These are phyloP conservation scores for Drosophila multiciliata DNA, from an alignment of 2,888 invertebrate species.

Conservation along the genomic window DNA sequence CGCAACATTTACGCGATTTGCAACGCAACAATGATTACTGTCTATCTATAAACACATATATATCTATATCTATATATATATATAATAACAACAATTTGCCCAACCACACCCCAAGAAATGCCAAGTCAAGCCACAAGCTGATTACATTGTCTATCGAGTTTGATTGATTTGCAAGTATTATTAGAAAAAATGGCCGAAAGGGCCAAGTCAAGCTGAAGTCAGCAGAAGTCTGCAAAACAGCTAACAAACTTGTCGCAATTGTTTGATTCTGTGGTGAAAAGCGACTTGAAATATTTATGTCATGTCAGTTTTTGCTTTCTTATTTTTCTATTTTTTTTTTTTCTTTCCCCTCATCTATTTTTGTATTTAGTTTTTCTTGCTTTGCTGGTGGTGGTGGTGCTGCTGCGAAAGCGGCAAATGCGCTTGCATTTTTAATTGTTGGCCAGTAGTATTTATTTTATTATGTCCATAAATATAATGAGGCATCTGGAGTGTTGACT, in stretches of 20 bases:
- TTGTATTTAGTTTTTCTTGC: conserved; percentile 14
- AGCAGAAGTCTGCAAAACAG: neutral
- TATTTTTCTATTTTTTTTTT: conserved; percentile 26
- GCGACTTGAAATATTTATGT: conserved; percentile 78
- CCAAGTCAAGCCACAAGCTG: conserved; percentile 36
- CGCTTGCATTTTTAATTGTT: conserved; percentile 80
- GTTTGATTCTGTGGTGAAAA: conserved; percentile 34
- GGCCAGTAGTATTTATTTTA: conserved; percentile 80
- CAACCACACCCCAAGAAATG: conserved; percentile 53
- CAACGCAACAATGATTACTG: conserved; percentile 15
- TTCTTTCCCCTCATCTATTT: conserved; percentile 23
- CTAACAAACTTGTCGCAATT: conserved; percentile 4
- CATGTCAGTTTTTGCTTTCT: conserved; percentile 68
- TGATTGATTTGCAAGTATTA: conserved; percentile 61
- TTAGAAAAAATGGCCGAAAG: conserved; percentile 34
- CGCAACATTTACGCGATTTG: conserved; percentile 43
- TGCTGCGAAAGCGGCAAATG: conserved; percentile 67
- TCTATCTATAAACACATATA: conserved; percentile 1
- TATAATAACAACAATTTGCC: conserved; percentile 40
- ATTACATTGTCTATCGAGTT: conserved; percentile 70
- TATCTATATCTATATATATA: neutral
- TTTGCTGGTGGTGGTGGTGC: conserved; percentile 4
- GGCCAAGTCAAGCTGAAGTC: conserved; percentile 2
- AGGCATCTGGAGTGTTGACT: conserved; percentile 66
- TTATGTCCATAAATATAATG: conserved; percentile 82